phyloP scores from a whole-genome alignment of 2,888 invertebrate species.

The Clunio marinus region DNA sequence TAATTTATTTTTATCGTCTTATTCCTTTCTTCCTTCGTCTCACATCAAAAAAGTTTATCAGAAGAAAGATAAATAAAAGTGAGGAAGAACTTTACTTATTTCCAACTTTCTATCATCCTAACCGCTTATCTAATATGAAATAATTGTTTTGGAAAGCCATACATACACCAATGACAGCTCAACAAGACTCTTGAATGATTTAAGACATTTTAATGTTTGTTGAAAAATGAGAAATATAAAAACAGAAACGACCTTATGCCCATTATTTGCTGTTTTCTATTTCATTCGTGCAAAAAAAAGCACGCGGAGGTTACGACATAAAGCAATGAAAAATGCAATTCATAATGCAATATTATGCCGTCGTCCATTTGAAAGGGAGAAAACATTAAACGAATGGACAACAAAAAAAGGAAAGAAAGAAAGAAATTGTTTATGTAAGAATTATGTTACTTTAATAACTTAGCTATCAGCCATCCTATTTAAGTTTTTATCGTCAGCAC shows the following conservation, averaged over 20 bases:
- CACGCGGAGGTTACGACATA: not conserved
- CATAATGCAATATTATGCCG: constrained; percentile 30
- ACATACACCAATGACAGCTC: not conserved
- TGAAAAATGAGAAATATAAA: not conserved
- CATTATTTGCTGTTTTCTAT: not conserved
- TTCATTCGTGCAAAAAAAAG: not conserved
- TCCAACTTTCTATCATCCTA: not conserved
- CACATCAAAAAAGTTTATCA: not conserved
- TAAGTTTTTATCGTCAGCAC: constrained; percentile 18
- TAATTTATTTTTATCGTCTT: not conserved
- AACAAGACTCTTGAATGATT: not conserved
- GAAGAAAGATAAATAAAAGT: not conserved
- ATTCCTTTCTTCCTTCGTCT: not conserved
- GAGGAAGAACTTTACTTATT: no score
- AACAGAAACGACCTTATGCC: not conserved
- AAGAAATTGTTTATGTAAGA: constrained; percentile 17
- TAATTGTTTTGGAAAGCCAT: constrained; percentile 1
- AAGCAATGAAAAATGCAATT: constrained; percentile 15
- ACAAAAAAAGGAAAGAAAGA: not conserved
- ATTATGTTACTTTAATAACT: constrained; percentile 28
- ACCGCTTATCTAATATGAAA: not conserved
- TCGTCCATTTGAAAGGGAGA: no score
- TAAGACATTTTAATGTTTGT: not conserved
- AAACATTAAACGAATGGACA: no score
- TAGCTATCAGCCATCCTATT: constrained; percentile 30